These are phyloP conservation scores for Elgonia sp. DNA, from an alignment of 2,888 invertebrate genomes.

Conservation along the genomic window DNA sequence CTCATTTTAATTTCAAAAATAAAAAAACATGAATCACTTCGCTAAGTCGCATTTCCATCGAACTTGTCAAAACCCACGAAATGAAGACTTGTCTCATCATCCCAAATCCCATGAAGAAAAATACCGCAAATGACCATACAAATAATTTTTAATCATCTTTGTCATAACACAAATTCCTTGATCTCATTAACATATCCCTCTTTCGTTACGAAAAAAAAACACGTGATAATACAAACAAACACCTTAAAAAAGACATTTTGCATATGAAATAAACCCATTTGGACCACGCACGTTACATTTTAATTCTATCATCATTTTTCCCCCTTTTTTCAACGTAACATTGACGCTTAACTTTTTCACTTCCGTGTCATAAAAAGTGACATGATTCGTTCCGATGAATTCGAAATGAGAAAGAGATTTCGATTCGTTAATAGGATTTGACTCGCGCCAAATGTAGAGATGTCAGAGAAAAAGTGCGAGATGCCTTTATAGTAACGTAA, in stretches of 20 bases:
- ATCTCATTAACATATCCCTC: not conserved
- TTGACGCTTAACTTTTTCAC: not conserved
- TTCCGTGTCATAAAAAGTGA: not conserved
- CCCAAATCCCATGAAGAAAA: no score
- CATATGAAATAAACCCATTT: not conserved
- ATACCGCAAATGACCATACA: no score
- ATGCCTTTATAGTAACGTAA: slow-evolving; percentile 69
- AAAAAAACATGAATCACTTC: no score
- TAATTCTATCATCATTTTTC: not conserved
- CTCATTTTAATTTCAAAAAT: no score
- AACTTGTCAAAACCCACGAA: no score
- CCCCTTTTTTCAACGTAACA: not conserved
- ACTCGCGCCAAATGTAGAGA: slow-evolving; percentile 42
- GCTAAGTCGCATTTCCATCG: no score
- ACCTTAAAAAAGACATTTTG: not conserved
- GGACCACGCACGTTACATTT: not conserved
- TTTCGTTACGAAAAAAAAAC: not conserved
- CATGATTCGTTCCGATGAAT: not conserved
- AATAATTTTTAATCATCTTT: no score
- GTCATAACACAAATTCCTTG: no score
- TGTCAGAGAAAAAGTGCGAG: slow-evolving; percentile 33
- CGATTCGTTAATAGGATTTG: slow-evolving; percentile 3
- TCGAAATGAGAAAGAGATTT: not conserved
- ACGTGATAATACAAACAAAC: not conserved
- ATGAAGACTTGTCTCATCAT: no score